Evolutionary conservation across 2,888 invertebrate genomes (phyloP), one percentile per base, ranked within the genome.

Genomic region (Sphaeridia pumilis): DNA sequence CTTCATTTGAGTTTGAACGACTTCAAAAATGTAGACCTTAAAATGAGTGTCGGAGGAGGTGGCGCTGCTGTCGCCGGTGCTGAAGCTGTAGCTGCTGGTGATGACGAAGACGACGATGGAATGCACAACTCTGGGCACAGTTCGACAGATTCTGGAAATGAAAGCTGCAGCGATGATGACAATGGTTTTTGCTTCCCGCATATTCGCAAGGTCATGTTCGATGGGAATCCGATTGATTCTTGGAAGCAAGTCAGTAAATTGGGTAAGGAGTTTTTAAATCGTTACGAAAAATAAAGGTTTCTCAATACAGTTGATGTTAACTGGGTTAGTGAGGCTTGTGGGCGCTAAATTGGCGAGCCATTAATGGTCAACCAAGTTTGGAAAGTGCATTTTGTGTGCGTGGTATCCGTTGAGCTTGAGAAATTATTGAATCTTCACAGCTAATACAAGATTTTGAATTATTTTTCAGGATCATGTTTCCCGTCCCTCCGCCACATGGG

Each of bases 1-100:
- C 75, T 95, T 60, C 93, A 94, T 72, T 74, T 94, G 66, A 92
- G 93, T 68, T 76, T 92, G 57, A 95, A 94, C 71, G 84, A 87
- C 69, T 90, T 57, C 38, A 47, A 43, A n/a, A 48, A 24, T 0
- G 58, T 64, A 43, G 58, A 64, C 21, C 52, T 70, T 73, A 38
- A 66, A 70, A 2, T 68, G 70, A 56, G 71, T 72, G 44, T 72
- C 71, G 48, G 72, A 69, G 49, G 67, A 70, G 12, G 57, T 52
- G 20, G 54, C 36, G 49, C 46, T 17, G 42, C 22, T 49, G 54
- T 25, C 14, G n/a, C 36, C 21, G 20, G 34, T 20, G 46, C 48
- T 21, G 69, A 71, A 21, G 67, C 67, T 66, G 66, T 68, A 58
- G 66, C 67, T 31, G 61, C 61, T 7, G 68, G 68, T 55, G 50